Evolutionary conservation across 1,140 invertebrate genomes (phyloP).

Genomic region (Brachionus rubens): DNA sequence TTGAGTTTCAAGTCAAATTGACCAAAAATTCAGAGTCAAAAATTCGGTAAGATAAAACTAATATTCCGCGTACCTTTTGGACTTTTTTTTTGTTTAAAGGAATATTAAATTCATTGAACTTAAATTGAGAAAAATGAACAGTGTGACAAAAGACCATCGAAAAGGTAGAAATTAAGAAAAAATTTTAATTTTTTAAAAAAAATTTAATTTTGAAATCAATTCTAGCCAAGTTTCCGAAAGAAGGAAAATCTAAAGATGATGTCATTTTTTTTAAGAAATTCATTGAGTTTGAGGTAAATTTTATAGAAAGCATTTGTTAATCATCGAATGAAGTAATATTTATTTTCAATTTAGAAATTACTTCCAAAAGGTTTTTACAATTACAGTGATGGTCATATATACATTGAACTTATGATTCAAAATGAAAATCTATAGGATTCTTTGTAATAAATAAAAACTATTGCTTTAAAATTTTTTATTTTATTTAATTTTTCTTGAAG

Average conservation of each 20-base stretch:
- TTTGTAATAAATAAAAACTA: no score
- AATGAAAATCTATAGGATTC: no score
- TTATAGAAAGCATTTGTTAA: no score
- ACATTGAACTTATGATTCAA: neutral
- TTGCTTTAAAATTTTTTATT: no score
- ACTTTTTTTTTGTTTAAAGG: neutral
- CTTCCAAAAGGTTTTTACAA: neutral
- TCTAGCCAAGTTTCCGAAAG: neutral
- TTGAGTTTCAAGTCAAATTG: neutral
- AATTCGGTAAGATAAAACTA: neutral
- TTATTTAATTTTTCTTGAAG: no score
- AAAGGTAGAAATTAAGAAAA: neutral
- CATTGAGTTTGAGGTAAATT: neutral
- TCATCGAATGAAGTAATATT: no score
- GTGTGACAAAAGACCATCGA: neutral
- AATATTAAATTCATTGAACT: neutral
- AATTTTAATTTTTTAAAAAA: neutral
- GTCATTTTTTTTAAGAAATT: neutral
- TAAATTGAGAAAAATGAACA: neutral
- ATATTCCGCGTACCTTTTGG: no score
- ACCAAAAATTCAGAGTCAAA: slow-evolving; percentile 1
- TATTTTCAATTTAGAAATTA: neutral
- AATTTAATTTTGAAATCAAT: neutral
- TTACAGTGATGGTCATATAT: neutral
- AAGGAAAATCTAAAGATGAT: neutral